Base-by-base conservation (phyloP, 1,140 invertebrate species). In the Meloidogyne hapla region DNA sequence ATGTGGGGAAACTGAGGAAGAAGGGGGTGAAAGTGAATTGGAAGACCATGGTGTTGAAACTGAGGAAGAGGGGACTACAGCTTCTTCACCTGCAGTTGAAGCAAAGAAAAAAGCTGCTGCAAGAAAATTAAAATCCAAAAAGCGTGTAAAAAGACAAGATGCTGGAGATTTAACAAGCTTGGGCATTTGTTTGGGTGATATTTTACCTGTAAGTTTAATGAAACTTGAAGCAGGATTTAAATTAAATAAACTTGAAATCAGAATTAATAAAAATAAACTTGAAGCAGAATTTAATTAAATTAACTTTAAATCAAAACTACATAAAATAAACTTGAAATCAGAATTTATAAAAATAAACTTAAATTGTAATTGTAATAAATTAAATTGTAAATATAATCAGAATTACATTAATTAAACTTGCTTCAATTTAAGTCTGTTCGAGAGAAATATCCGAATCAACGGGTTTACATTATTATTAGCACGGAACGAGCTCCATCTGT, bases 141-240 rank as follows among this genome's bases (percentile, higher is more conserved):
- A 23, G 9, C 63, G 81, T 23, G n/a, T 69, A 13, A 75, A 65
- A 56, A 64, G 76, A 45, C 80, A 78, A 40, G 82, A 80, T 21
- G 71, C 74, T 13, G 69, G 79, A 4, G 80, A 78, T 48, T 69
- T 85, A 12, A 70, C 79, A 18, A 82, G 82, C 67, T 74, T 86
- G n/a, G 84, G 86, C 48, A 85, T 86, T 63, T 86, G 85, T 68
- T 82, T 86, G 38, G 85, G 85, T 56, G 85, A 86, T 64, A 87
- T 86, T 74, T 77, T 86, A 15, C 85, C 85, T 10, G 84, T 56
- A 56, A 21, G 5, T 15, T 56, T 6, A n/a, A 4, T n/a, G n/a
- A 56, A 21, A 6, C 5, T n/a, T 6, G 1, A 56, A 48, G 1
- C 45, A 48, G 45, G n/a, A 56, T 56, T 56, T 56, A 56, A 56